Base-by-base conservation (phyloP, 2,113 vertebrate genomes). In the Brachyhypopomus gauderio region DNA sequence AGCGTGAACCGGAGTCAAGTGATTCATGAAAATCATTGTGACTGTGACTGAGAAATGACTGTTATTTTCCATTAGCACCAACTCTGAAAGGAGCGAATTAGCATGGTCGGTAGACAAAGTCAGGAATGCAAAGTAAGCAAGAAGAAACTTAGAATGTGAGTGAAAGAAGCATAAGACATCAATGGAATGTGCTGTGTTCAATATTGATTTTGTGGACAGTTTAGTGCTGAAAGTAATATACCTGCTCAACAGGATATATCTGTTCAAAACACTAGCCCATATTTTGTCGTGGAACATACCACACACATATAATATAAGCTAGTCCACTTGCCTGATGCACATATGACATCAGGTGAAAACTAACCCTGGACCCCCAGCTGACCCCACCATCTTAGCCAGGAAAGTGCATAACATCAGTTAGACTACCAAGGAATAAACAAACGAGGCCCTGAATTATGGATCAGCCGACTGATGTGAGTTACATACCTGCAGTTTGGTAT, bases 401-500 rank as follows among this genome's bases (percentile, higher is more conserved):
- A 86, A 81, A 85, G 74, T 83, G 75, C 20, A 62, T 87, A 80
- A 77, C 34, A 84, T 84, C 82, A 23, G 78, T 86, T 52, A 52
- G 45, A 14, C 11, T 52, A 52, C 11, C 12, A 52, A 11, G 5
- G 9, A 52, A 52, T 12, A 52, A 14, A 3, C 88, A 89, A 87
- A 88, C 82, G 82, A 85, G 77, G 79, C 84, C n/a, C 87, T 83
- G 87, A 81, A 41, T 88, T 80, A 83, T 84, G 86, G 79, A 79
- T 85, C 81, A 86, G 78, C 84, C 84, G 87, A 87, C 85, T 86
- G 87, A 83, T 78, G 62, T 82, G 82, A 80, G 75, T 83, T 84
- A 86, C 66, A 88, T 95, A 99, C 98, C 96, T 99, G 98, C 89
- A 99, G 93, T 93, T 99, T 99, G 92, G 98, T 99, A 91, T 99